These are phyloP conservation scores for Ptiloglossa arizonensis DNA, from an alignment of 1,140 invertebrate species.

Conservation along the genomic window DNA sequence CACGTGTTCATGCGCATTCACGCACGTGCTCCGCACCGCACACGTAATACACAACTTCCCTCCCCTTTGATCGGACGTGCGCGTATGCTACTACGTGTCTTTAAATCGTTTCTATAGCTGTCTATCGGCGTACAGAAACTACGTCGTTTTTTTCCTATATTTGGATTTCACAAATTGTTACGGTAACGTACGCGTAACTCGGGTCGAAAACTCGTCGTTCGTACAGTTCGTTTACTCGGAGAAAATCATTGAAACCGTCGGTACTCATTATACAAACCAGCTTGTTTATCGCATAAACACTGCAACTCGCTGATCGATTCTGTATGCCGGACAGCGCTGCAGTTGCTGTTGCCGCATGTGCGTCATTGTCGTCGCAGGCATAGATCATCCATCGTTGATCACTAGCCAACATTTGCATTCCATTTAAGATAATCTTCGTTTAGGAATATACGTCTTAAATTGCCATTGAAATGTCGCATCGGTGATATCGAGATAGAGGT, in stretches of 20 bases:
- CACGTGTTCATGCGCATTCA: not conserved
- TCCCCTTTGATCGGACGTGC: not conserved
- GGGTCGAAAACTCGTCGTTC: no score
- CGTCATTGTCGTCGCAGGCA: not conserved
- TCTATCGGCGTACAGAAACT: not conserved
- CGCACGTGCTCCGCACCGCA: conserved; percentile 10
- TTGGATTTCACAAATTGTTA: no score
- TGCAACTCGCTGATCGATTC: not conserved
- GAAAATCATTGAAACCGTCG: not conserved
- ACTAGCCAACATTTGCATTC: not conserved
- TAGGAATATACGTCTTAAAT: not conserved
- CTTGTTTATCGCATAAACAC: conserved; percentile 9
- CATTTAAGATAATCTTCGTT: not conserved
- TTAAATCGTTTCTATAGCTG: conserved; percentile 44
- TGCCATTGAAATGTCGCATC: not conserved
- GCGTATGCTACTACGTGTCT: conserved; percentile 29
- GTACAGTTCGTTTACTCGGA: not conserved
- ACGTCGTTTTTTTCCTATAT: not conserved
- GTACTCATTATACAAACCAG: not conserved
- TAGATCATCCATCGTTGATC: not conserved
- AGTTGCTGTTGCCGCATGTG: not conserved
- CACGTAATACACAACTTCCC: conserved; percentile 13
- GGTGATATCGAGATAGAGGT: not conserved
- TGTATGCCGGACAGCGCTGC: not conserved
- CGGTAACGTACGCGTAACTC: no score